Conservation (phyloP, 1,140 invertebrate species). For the Octopus sinensis region DNA sequence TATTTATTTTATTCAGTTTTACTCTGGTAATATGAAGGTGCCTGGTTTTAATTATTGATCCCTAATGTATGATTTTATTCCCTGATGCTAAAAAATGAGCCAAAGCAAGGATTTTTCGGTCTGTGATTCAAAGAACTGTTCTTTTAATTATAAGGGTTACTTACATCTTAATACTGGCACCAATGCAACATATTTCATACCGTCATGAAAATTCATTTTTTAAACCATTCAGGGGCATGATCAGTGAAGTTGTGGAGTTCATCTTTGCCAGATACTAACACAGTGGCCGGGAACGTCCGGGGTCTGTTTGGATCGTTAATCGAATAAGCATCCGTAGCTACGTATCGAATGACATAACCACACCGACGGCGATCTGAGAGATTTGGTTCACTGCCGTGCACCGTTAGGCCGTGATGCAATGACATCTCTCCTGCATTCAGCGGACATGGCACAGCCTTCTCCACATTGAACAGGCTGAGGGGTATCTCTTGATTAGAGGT, state of each 20-base stretch:
- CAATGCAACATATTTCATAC: no score
- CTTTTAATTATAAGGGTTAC: no score
- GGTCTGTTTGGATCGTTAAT: slow-evolving; percentile 37
- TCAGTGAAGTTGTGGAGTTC: slow-evolving; percentile 33
- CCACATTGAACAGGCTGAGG: slow-evolving; percentile 28
- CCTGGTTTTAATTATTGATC: no score
- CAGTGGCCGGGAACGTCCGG: slow-evolving; percentile 34
- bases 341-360: slow-evolving; percentile 43
- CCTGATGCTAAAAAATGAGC: no score
- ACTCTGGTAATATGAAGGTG: no score
- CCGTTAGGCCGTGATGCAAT: slow-evolving; percentile 37
- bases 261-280: slow-evolving; percentile 34
- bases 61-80: no score
- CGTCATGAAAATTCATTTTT: no score
- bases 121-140: no score
- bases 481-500: slow-evolving; percentile 42
- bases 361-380: slow-evolving; percentile 33
- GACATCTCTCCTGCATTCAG: slow-evolving; percentile 43
- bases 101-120: no score
- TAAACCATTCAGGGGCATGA: slow-evolving; percentile 31
- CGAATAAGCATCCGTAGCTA: slow-evolving; percentile 33
- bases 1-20: no score
- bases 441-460: slow-evolving; percentile 31
- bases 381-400: slow-evolving; percentile 43
- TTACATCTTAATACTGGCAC: no score